Percentiles rank a stretch among this genome's conserved stretches.
Conservation (phyloP, 1,140 invertebrate species). For the Trinorchestia longiramus region DNA sequence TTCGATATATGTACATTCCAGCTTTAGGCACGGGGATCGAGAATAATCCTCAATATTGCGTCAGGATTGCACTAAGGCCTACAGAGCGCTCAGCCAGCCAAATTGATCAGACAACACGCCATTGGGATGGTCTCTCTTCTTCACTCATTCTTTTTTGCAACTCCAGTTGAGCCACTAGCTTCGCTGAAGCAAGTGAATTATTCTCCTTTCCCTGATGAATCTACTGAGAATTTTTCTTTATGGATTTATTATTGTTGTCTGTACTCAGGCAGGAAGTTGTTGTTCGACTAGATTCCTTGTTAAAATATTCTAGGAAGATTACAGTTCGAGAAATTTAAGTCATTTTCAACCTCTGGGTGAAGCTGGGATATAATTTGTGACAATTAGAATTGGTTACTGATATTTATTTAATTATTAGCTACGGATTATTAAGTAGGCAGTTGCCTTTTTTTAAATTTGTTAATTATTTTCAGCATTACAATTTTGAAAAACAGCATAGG, state of each 20-base stretch:
- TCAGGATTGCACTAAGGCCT: background rate
- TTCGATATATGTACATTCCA: slow-evolving; percentile 3
- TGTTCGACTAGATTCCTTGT: too few relatives aligned
- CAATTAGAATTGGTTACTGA: too few relatives aligned
- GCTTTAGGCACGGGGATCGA: background rate
- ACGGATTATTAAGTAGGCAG: too few relatives aligned
- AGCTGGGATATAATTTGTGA: too few relatives aligned
- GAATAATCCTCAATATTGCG: background rate
- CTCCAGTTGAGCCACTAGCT: background rate
- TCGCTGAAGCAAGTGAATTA: background rate
- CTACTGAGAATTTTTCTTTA: background rate
- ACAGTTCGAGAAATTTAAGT: too few relatives aligned
- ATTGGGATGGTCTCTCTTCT: background rate
- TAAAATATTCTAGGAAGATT: too few relatives aligned
- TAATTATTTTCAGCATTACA: too few relatives aligned
- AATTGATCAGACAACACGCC: slow-evolving; percentile 6
- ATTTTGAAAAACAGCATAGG: too few relatives aligned
- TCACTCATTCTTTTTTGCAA: background rate
- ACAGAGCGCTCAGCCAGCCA: background rate
- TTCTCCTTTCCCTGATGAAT: background rate
- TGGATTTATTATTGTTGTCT: background rate
- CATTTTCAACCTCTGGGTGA: too few relatives aligned
- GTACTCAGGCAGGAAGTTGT: background rate
- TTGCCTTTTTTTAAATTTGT: too few relatives aligned
- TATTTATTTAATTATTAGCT: too few relatives aligned